phyloP scores from a whole-genome alignment of 1,140 invertebrate genomes.

The Bombus superbus region DNA sequence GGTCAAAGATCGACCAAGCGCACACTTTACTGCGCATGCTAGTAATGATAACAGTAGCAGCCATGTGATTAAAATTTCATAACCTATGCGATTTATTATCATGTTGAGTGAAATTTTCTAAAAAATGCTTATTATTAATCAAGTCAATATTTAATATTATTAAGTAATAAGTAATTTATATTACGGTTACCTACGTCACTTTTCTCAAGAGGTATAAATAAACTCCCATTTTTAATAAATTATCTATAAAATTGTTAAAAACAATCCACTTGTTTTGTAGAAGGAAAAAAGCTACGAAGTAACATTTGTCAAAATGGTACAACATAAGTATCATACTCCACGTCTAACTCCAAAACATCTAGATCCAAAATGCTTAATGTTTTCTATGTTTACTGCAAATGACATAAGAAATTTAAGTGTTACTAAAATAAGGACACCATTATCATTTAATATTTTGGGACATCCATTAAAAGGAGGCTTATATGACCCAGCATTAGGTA shows the following conservation, averaged over 20 bases:
- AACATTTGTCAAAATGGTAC: slow-evolving; percentile 26
- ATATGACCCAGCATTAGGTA: slow-evolving; percentile 92
- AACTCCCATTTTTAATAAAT: background rate
- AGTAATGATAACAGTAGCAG: too few species aligned
- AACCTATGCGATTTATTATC: background rate
- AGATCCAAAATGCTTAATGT: slow-evolving; percentile 84
- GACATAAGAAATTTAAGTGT: slow-evolving; percentile 95
- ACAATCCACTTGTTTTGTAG: slow-evolving; percentile 3
- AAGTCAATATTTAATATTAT: background rate
- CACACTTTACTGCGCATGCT: background rate
- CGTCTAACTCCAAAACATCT: slow-evolving; percentile 74
- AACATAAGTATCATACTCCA: slow-evolving; percentile 11
- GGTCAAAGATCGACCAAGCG: background rate
- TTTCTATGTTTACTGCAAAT: slow-evolving; percentile 89
- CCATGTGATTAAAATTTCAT: background rate
- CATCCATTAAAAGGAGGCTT: slow-evolving; percentile 92
- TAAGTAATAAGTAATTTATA: background rate
- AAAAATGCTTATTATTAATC: background rate
- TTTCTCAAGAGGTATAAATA: background rate
- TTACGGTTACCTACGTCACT: background rate
- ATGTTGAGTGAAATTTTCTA: background rate
- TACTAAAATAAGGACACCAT: slow-evolving; percentile 91
- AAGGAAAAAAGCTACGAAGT: too few species aligned
- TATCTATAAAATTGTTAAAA: background rate
- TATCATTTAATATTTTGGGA: slow-evolving; percentile 93